Conservation (phyloP, 1,140 invertebrate species). For the Ceratina calcarata region DNA sequence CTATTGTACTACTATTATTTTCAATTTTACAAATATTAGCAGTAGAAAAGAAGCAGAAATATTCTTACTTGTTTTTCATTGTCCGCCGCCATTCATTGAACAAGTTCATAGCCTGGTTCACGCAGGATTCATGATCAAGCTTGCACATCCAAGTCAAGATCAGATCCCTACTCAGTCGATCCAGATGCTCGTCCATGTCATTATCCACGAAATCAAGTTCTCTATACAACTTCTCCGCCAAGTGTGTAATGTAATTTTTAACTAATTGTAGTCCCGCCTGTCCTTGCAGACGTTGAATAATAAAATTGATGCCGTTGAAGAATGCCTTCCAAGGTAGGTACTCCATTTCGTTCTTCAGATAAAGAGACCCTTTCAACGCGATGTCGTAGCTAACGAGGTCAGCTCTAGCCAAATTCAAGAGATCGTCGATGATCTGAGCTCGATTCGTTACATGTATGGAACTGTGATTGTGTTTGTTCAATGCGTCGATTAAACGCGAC, state of each 20-base stretch:
- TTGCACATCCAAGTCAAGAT: conserved; percentile 80
- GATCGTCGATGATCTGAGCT: conserved; percentile 83
- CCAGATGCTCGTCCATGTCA: conserved; percentile 74
- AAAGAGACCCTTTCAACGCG: conserved; percentile 79
- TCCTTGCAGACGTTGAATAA: conserved; percentile 54
- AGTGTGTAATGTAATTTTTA: conserved; percentile 5
- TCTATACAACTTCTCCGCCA: conserved; percentile 70
- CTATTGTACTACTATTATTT: too few relatives aligned
- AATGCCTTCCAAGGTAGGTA: conserved; percentile 79
- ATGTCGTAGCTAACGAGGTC: conserved; percentile 69
- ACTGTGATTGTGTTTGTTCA: conserved; percentile 70
- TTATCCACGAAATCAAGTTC: conserved; percentile 73
- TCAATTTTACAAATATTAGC: too few relatives aligned
- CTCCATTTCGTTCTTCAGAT: conserved; percentile 81
- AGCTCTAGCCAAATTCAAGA: conserved; percentile 78
- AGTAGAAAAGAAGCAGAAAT: neutral
- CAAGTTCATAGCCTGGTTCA: conserved; percentile 70
- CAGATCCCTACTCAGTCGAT: conserved; percentile 78
- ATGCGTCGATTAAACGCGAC: conserved; percentile 71
- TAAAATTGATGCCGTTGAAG: conserved; percentile 63
- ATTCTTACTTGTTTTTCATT: neutral
- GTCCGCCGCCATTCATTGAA: conserved; percentile 67
- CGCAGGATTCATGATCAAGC: conserved; percentile 78
- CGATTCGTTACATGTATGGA: conserved; percentile 83
- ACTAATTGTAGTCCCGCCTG: neutral